These are phyloP conservation scores for Sarcophaga subvicina DNA, from an alignment of 2,888 invertebrate genomes.

Conservation along the genomic window DNA sequence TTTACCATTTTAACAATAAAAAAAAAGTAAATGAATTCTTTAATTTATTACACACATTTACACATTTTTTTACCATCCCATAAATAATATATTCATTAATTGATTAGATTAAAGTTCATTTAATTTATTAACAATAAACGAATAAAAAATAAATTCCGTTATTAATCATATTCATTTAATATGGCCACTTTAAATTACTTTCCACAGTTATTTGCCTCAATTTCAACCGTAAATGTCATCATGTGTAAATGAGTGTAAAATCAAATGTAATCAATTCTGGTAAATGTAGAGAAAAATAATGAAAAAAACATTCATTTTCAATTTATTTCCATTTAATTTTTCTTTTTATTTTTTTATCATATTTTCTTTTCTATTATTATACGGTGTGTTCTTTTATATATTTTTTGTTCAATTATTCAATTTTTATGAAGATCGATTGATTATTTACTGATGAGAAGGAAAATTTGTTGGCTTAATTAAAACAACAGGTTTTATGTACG, in stretches of 20 bases:
- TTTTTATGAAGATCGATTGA: neutral
- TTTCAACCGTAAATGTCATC: neutral
- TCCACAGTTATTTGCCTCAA: neutral
- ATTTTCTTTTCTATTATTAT: too few relatives aligned
- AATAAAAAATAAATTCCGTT: too few relatives aligned
- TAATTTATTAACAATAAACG: too few relatives aligned
- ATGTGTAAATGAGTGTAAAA: neutral
- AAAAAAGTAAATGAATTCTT: too few relatives aligned
- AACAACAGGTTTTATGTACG: neutral
- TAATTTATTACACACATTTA: too few relatives aligned
- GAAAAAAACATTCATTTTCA: neutral
- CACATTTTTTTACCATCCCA: too few relatives aligned
- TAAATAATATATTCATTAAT: too few relatives aligned
- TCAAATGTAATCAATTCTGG: neutral
- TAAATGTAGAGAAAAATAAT: neutral
- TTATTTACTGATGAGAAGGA: neutral
- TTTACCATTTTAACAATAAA: too few relatives aligned
- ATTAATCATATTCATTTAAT: neutral
- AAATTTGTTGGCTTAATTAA: neutral
- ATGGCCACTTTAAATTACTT: neutral
- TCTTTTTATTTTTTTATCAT: neutral
- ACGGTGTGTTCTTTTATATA: neutral
- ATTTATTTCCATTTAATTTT: neutral
- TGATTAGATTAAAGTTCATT: too few relatives aligned
- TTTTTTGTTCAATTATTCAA: too few relatives aligned